phyloP scores from a whole-genome alignment of 2,888 invertebrate species.

The Nomada fabriciana region DNA sequence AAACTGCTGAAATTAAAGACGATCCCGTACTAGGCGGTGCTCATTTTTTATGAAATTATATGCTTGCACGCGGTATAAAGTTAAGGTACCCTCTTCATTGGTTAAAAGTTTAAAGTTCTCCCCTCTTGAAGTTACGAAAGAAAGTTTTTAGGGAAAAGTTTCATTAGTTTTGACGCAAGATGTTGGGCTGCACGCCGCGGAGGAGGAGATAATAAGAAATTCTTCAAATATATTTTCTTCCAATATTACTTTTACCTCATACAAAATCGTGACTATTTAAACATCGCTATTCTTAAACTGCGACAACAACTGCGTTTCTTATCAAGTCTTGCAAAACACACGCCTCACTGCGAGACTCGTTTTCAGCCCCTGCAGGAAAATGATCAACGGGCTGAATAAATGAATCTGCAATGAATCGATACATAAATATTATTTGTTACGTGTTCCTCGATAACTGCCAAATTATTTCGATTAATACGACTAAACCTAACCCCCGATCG shows the following conservation, averaged over 20 bases:
- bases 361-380: no score
- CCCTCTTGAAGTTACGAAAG: not conserved
- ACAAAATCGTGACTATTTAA: no score
- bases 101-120: conserved; percentile 14
- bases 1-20: not conserved
- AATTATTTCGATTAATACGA: conserved; percentile 42
- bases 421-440: not conserved
- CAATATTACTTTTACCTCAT: no score
- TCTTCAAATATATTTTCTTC: not conserved
- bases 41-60: conserved; percentile 11
- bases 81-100: conserved; percentile 25
- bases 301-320: not conserved
- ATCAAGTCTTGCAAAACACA: not conserved
- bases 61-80: conserved; percentile 1
- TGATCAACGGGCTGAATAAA: not conserved
- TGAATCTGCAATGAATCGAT: not conserved
- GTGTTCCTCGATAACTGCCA: not conserved
- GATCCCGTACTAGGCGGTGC: not conserved
- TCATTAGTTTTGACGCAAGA: conserved; percentile 16
- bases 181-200: not conserved
- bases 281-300: no score
- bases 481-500: not conserved
- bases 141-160: conserved; percentile 26
- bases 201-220: conserved; percentile 32
- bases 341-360: no score